Evolutionary conservation across 2,113 vertebrate species (phyloP).

Genomic region (Eudyptes chrysolophus): DNA sequence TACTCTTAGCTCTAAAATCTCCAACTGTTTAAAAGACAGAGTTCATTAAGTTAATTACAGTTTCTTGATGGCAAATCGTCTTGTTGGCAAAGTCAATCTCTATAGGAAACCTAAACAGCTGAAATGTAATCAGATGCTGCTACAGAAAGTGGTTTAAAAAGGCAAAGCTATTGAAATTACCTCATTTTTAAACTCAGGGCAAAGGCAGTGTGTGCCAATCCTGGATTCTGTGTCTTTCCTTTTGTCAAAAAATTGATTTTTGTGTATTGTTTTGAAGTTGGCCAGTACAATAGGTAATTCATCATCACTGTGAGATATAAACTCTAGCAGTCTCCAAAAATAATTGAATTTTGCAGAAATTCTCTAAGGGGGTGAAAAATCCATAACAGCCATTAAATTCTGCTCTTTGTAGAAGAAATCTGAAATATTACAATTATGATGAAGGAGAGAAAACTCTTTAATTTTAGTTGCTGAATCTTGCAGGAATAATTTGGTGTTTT

Average conservation of each 20-base stretch:
- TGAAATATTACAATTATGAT: constrained; percentile 20
- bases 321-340: constrained; percentile 55
- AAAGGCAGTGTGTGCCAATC: background rate
- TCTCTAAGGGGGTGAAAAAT: constrained; percentile 63
- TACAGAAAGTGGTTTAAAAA: background rate
- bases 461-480: background rate
- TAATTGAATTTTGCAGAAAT: constrained; percentile 71
- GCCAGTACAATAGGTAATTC: constrained; percentile 48
- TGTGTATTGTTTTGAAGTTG: constrained; percentile 60
- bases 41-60: constrained; percentile 69
- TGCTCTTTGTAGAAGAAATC: constrained; percentile 37
- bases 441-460: background rate
- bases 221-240: constrained; percentile 16
- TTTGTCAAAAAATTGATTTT: constrained; percentile 72
- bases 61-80: constrained; percentile 51
- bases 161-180: background rate
- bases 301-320: constrained; percentile 58
- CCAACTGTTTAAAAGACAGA: constrained; percentile 59
- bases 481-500: background rate
- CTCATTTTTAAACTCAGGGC: background rate
- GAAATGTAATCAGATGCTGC: constrained; percentile 34
- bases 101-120: constrained; percentile 19
- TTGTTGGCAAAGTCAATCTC: constrained; percentile 42
- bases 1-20: constrained; percentile 41
- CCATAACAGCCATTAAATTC: constrained; percentile 59